Percentiles rank a stretch among this genome's conserved stretches.
Evolutionary conservation across 2,113 vertebrate species (phyloP).

Genomic region (Sminthopsis crassicaudata): DNA sequence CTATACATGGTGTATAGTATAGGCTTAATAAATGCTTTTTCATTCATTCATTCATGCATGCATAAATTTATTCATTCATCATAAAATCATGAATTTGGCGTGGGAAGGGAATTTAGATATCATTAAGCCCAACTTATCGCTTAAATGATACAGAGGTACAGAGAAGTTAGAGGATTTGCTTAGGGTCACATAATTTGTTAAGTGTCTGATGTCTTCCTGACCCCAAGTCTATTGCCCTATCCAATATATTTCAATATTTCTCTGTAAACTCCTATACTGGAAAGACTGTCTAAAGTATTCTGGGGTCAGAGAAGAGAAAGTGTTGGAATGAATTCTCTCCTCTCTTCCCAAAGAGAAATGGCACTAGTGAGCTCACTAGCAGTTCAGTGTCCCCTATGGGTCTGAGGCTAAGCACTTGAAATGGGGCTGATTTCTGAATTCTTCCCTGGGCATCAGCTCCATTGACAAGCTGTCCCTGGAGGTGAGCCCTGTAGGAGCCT

Average conservation of each 20-base stretch:
- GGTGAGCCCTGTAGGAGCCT: not conserved
- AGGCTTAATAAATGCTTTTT: not conserved
- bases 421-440: not conserved
- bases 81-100: not conserved
- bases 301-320: not conserved
- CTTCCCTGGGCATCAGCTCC: not conserved
- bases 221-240: not conserved
- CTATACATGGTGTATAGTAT: not conserved
- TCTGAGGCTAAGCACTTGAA: not conserved
- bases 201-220: not conserved
- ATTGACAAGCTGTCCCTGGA: conserved; percentile 1
- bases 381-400: not conserved
- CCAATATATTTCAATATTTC: not conserved
- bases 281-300: not conserved
- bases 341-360: not conserved
- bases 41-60: not conserved
- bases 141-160: not conserved
- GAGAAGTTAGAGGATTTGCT: not conserved
- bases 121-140: not conserved
- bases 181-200: not conserved
- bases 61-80: not conserved
- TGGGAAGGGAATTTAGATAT: not conserved
- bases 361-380: not conserved
- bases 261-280: not conserved
- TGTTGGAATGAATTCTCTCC: not conserved